These are phyloP conservation scores for Adelges cooleyi DNA, from an alignment of 1,140 invertebrate species.

Conservation along the genomic window DNA sequence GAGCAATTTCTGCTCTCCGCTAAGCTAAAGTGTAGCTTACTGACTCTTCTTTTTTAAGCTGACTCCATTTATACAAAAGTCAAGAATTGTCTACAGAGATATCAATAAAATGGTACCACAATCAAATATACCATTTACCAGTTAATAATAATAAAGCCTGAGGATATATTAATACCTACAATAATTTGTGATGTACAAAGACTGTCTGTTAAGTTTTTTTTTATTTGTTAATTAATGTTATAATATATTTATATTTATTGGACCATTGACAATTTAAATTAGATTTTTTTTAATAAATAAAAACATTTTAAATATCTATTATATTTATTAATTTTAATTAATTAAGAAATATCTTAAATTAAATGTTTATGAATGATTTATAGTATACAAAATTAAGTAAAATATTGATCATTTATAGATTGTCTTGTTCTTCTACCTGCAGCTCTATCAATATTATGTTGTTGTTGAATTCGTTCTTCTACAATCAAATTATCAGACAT, in stretches of 20 bases:
- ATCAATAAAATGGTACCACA: not conserved
- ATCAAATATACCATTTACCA: not conserved
- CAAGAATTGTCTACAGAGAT: not conserved
- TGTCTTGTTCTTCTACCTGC: not conserved
- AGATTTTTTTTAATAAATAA: too few species aligned
- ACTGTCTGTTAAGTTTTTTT: not conserved
- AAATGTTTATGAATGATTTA: not conserved
- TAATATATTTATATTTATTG: too few species aligned
- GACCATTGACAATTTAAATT: too few species aligned
- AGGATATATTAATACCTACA: not conserved
- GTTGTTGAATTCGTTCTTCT: not conserved
- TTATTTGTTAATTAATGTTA: too few species aligned
- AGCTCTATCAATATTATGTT: not conserved
- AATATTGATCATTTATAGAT: not conserved
- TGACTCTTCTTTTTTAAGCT: not conserved
- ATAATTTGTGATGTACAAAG: not conserved
- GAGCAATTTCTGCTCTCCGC: too few species aligned
- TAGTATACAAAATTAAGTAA: not conserved
- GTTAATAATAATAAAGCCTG: not conserved
- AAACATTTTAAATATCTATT: too few species aligned
- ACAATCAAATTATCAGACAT: not conserved
- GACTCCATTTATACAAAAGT: not conserved
- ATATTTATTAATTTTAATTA: not conserved
- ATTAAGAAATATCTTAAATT: not conserved
- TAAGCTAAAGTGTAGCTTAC: too few species aligned